Percentiles rank a stretch among this genome's conserved stretches.
Evolutionary conservation across 2,113 vertebrate genomes (phyloP).

Genomic region (Dicrurus megarhynchus): DNA sequence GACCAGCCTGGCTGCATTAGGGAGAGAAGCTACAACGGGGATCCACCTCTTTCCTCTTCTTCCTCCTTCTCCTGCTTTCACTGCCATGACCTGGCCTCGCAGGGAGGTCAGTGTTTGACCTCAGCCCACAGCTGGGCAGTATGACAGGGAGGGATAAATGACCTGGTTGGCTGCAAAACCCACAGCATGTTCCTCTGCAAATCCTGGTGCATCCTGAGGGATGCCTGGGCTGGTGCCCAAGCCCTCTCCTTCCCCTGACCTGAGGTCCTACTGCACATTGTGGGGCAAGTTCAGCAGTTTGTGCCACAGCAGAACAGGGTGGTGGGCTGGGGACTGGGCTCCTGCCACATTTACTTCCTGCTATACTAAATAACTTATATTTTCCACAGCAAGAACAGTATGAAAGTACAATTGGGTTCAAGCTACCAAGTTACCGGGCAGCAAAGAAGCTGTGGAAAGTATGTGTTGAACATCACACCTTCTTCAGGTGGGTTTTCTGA

Average conservation of each 20-base stretch:
- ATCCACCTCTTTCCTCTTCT: not conserved
- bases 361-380: not conserved
- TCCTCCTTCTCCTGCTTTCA: not conserved
- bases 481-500: conserved; percentile 88
- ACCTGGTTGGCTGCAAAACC: not conserved
- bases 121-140: not conserved
- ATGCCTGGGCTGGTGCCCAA: not conserved
- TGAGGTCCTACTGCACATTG: not conserved
- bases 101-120: not conserved
- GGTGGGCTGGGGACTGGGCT: not conserved
- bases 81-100: not conserved
- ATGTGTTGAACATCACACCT: conserved; percentile 97
- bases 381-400: conserved; percentile 88
- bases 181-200: accelerated
- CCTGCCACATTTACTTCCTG: not conserved
- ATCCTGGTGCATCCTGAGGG: not conserved
- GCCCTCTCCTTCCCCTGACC: not conserved
- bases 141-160: accelerated
- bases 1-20: not conserved
- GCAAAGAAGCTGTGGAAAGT: conserved; percentile 99
- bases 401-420: conserved; percentile 97
- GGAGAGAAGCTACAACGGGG: not conserved
- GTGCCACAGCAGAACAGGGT: not conserved
- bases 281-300: not conserved
- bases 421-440: conserved; percentile 93